A percentile compares a stretch with the other conserved stretches of the same genome.
Evolutionary conservation across 1,140 invertebrate genomes (phyloP).

Genomic region (Reticulitermes speratus): DNA sequence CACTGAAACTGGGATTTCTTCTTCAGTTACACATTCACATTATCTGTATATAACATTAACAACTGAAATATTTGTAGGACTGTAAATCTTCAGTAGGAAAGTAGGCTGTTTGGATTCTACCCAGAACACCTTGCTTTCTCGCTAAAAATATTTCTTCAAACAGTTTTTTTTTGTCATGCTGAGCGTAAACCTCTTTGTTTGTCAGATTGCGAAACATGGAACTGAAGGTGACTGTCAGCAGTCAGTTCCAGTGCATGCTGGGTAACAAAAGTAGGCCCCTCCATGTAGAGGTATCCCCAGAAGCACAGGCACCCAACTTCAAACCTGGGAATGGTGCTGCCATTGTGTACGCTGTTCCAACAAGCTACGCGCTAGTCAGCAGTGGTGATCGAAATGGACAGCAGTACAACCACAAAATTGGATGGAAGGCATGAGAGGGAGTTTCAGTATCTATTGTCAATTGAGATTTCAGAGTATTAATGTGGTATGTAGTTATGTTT

Average conservation of each 20-base stretch:
- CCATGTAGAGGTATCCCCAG: constrained; percentile 59
- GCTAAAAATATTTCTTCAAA: too few relatives aligned
- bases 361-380: constrained; percentile 45
- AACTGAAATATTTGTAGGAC: too few relatives aligned
- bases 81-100: too few relatives aligned
- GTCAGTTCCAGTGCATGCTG: constrained; percentile 66
- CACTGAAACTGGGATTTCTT: too few relatives aligned
- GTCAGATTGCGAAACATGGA: constrained; percentile 58
- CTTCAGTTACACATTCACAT: too few relatives aligned
- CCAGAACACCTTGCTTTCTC: too few relatives aligned
- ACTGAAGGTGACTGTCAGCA: constrained; percentile 63
- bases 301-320: constrained; percentile 59
- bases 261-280: constrained; percentile 68
- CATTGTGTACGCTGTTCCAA: constrained; percentile 55
- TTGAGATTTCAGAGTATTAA: neutral
- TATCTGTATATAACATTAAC: too few relatives aligned
- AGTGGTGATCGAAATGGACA: constrained; percentile 33
- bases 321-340: constrained; percentile 57
- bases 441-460: neutral
- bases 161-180: too few relatives aligned
- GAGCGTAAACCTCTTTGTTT: too few relatives aligned
- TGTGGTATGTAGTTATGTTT: neutral
- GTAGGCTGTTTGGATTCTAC: too few relatives aligned
- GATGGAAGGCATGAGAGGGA: neutral
- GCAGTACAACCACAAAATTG: constrained; percentile 12